These are phyloP conservation scores for Numenius arquata DNA, from an alignment of 2,113 vertebrate genomes.

Conservation along the genomic window DNA sequence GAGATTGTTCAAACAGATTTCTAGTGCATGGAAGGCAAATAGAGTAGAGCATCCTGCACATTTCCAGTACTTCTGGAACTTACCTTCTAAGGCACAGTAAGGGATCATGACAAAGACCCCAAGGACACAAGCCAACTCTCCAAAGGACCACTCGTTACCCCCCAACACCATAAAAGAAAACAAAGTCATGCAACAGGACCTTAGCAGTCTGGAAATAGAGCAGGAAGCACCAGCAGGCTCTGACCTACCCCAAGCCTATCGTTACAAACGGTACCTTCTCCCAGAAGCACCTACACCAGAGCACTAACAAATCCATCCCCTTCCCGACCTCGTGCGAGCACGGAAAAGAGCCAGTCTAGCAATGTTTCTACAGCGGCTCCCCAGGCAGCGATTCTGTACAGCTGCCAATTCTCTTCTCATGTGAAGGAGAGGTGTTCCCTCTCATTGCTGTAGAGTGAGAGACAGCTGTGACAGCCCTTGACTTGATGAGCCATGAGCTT, in stretches of 20 bases:
- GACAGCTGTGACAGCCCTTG: constrained; percentile 17
- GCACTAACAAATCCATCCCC: not conserved
- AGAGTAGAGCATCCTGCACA: not conserved
- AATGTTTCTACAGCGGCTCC: not conserved
- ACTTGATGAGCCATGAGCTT: not conserved
- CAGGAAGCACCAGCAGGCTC: not conserved
- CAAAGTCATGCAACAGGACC: not conserved
- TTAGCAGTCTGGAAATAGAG: not conserved
- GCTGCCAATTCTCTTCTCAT: not conserved
- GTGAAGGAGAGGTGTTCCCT: constrained; percentile 5
- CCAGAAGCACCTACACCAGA: not conserved
- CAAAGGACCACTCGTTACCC: not conserved
- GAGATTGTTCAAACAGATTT: not conserved
- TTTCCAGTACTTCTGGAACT: not conserved
- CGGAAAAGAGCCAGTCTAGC: not conserved
- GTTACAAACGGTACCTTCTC: not conserved
- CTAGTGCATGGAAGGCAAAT: not conserved
- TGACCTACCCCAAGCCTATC: not conserved
- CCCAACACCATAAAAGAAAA: not conserved
- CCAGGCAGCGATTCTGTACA: not conserved
- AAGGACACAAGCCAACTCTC: not conserved
- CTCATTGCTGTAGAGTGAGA: not conserved
- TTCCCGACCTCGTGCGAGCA: not conserved
- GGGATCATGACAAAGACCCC: not conserved
- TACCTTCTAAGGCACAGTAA: not conserved